phyloP scores from a whole-genome alignment of 2,888 invertebrate genomes.

The Allacma fusca region DNA sequence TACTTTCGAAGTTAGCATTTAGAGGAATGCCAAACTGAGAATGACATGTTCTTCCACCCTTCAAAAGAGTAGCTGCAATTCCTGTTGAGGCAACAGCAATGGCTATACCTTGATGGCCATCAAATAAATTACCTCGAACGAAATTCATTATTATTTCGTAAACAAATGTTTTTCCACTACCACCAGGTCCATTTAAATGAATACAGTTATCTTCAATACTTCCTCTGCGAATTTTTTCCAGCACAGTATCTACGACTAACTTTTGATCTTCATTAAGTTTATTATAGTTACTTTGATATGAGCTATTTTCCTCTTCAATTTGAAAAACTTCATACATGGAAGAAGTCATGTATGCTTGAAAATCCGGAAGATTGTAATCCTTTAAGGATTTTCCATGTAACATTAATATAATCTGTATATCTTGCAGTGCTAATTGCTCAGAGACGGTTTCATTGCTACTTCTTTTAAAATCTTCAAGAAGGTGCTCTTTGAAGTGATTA shows the following conservation, averaged over 20 bases:
- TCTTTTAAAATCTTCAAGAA: constrained; percentile 32
- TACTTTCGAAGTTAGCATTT: constrained; percentile 13
- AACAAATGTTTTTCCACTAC: constrained; percentile 64
- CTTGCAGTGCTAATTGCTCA: no score
- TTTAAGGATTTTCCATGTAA: no score
- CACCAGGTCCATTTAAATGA: constrained; percentile 64
- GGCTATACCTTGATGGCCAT: constrained; percentile 39
- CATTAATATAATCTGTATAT: no score
- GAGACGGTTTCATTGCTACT: no score
- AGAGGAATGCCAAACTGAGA: constrained; percentile 62
- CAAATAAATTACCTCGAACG: constrained; percentile 44
- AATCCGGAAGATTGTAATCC: constrained; percentile 35
- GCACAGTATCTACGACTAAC: background rate
- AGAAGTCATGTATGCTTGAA: constrained; percentile 42
- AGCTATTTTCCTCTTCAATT: background rate
- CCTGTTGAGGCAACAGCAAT: constrained; percentile 62
- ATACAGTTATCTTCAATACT: background rate
- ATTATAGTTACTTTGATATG: background rate
- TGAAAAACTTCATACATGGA: background rate
- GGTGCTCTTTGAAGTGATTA: constrained; percentile 51
- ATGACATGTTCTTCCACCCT: constrained; percentile 64
- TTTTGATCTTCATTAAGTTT: background rate
- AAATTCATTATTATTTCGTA: constrained; percentile 45
- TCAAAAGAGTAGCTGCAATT: constrained; percentile 63
- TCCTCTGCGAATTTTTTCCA: constrained; percentile 56